Evolutionary conservation across 2,113 vertebrate genomes (phyloP).

Genomic region (Etheostoma cragini): DNA sequence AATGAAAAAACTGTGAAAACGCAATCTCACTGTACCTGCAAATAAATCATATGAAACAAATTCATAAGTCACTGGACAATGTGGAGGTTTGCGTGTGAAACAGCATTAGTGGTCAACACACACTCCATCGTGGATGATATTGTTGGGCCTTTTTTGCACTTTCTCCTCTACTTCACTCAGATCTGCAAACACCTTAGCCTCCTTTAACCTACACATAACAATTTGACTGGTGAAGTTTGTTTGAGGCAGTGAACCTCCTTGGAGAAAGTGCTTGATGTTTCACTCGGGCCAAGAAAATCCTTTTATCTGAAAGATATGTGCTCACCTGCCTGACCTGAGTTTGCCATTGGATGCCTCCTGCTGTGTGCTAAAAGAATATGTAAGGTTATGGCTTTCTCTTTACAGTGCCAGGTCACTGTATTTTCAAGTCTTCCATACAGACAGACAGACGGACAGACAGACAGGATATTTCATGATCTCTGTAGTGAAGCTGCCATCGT

Average conservation of each 20-base stretch:
- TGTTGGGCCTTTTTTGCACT: not conserved
- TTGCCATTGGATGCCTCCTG: constrained; percentile 35
- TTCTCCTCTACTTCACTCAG: constrained; percentile 4
- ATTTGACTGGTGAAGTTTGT: constrained; percentile 27
- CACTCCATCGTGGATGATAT: not conserved
- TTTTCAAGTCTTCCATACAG: not conserved
- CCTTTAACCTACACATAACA: constrained; percentile 32
- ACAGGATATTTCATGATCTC: not conserved
- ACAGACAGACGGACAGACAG: not conserved
- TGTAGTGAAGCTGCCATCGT: not conserved
- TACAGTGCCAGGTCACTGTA: not conserved
- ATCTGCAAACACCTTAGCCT: constrained; percentile 7
- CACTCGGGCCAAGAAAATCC: constrained; percentile 34
- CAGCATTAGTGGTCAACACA: not conserved
- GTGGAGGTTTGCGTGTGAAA: not conserved
- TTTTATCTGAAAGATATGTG: constrained; percentile 41
- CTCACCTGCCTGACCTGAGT: constrained; percentile 22
- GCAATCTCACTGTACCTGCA: not conserved
- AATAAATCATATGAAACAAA: not conserved
- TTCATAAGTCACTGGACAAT: not conserved
- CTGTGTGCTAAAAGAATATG: constrained; percentile 44
- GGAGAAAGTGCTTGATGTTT: constrained; percentile 41
- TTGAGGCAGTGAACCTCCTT: constrained; percentile 18
- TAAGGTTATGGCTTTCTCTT: constrained; percentile 6
- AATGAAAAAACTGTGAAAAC: not conserved